These are phyloP conservation scores for Calidris pugnax DNA, from an alignment of 2,113 vertebrate species.

Conservation along the genomic window DNA sequence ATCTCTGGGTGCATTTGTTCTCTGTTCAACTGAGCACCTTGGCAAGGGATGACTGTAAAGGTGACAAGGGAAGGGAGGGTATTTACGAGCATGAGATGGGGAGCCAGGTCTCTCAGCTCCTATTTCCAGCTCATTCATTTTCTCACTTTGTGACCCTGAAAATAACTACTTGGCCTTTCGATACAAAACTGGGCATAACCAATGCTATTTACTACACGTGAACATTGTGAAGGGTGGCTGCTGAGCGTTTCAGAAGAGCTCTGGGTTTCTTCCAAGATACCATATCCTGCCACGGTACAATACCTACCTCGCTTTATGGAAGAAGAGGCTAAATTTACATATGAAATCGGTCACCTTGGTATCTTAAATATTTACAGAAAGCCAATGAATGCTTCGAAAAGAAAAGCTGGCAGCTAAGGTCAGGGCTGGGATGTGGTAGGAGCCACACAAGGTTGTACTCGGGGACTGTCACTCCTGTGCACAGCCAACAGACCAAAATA, in stretches of 20 bases:
- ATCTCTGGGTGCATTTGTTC: neutral
- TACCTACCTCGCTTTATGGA: neutral
- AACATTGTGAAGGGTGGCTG: neutral
- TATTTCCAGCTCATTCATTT: neutral
- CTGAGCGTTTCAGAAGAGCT: neutral
- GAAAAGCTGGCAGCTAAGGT: too few species aligned
- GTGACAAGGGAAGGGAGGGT: neutral
- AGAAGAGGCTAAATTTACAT: neutral
- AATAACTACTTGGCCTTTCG: neutral
- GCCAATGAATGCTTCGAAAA: neutral
- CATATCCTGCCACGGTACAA: neutral
- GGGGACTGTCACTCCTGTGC: fast-evolving
- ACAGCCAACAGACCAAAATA: neutral
- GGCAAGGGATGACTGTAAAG: neutral
- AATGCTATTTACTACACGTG: fast-evolving
- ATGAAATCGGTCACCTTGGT: neutral
- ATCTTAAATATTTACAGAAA: neutral
- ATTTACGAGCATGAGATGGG: neutral
- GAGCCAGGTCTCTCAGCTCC: neutral
- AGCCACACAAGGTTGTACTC: fast-evolving
- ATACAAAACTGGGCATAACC: neutral
- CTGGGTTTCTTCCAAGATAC: neutral
- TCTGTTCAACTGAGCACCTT: fast-evolving
- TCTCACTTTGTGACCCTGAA: neutral
- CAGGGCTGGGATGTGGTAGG: neutral